Conservation (phyloP, 2,113 vertebrate genomes). For the Stictonetta naevosa region DNA sequence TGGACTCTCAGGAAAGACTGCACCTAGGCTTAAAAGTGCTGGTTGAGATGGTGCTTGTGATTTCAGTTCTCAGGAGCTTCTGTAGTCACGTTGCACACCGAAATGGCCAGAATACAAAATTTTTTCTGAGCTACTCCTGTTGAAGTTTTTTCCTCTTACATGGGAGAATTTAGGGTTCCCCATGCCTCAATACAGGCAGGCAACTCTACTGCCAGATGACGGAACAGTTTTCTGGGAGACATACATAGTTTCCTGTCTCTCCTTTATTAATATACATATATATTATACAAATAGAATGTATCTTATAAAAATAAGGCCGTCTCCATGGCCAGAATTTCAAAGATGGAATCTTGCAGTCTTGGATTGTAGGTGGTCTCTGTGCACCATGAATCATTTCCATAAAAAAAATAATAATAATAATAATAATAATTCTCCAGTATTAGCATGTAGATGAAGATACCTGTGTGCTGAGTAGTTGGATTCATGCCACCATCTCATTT, state of each 20-base stretch:
- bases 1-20: background rate
- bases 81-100: background rate
- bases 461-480: background rate
- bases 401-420: too few species aligned
- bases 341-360: background rate
- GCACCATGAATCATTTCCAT: background rate
- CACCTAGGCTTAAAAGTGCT: background rate
- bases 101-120: background rate
- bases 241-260: background rate
- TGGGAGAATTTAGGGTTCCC: background rate
- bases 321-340: background rate
- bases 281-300: background rate
- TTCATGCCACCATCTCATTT: slow-evolving; percentile 29
- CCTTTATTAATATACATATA: background rate
- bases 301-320: background rate
- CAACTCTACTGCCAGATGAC: fast-evolving
- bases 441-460: background rate
- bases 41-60: background rate
- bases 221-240: background rate
- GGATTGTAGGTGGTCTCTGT: background rate
- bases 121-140: background rate
- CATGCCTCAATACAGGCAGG: background rate
- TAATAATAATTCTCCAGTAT: too few species aligned
- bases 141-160: background rate
- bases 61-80: background rate